These are phyloP conservation scores for Cryptophagus acutangulus DNA, from an alignment of 2,888 invertebrate genomes.

Conservation along the genomic window DNA sequence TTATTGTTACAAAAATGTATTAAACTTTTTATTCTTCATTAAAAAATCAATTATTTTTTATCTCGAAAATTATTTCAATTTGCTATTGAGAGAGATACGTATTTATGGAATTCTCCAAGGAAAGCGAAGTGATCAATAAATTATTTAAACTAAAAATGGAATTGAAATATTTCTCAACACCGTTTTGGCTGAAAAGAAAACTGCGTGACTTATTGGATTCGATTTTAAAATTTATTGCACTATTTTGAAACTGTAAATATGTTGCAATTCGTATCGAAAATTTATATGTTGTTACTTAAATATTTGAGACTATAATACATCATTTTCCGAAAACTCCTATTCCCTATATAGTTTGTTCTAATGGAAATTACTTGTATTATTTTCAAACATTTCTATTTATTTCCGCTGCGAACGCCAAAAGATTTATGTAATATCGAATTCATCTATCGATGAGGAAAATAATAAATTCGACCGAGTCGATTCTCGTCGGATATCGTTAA, in stretches of 20 bases:
- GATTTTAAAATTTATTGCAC: constrained; percentile 25
- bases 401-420: constrained; percentile 3
- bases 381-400: constrained; percentile 5
- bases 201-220: constrained; percentile 24
- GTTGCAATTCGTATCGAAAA: constrained; percentile 17
- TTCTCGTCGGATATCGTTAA: neutral
- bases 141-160: too few relatives aligned
- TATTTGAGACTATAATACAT: constrained; percentile 10
- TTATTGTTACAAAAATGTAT: too few relatives aligned
- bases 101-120: too few relatives aligned
- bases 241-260: constrained; percentile 28
- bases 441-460: constrained; percentile 2
- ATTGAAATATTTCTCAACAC: too few relatives aligned
- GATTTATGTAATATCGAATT: constrained; percentile 5
- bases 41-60: too few relatives aligned
- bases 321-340: constrained; percentile 6
- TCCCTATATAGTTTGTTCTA: constrained; percentile 8
- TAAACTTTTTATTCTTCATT: too few relatives aligned
- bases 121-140: too few relatives aligned
- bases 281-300: constrained; percentile 12
- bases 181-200: too few relatives aligned
- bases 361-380: constrained; percentile 7
- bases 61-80: too few relatives aligned
- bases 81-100: too few relatives aligned
- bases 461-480: constrained; percentile 1